Evolutionary conservation across 2,113 vertebrate genomes (phyloP).

Genomic region (human (Homo sapiens)): GRCh38 chr3:43669001-43669500

Average conservation of each 20-base stretch:
- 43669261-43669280: background rate
- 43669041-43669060: background rate
- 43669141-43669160: background rate
- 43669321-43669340: background rate
- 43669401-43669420: background rate
- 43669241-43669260: background rate
- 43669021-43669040: background rate
- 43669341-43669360: background rate
- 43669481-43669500: background rate
- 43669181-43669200: background rate
- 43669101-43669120: background rate
- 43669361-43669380: background rate
- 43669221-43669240: background rate
- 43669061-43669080: background rate
- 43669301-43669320: background rate
- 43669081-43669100: background rate
- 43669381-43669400: background rate
- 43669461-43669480: background rate
- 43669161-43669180: background rate
- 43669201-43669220: background rate
- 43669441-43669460: background rate
- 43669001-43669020: background rate
- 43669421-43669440: background rate
- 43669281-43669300: background rate
- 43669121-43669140: background rate